phyloP scores from a whole-genome alignment of 1,140 invertebrate genomes.

The Penaeus japonicus region DNA sequence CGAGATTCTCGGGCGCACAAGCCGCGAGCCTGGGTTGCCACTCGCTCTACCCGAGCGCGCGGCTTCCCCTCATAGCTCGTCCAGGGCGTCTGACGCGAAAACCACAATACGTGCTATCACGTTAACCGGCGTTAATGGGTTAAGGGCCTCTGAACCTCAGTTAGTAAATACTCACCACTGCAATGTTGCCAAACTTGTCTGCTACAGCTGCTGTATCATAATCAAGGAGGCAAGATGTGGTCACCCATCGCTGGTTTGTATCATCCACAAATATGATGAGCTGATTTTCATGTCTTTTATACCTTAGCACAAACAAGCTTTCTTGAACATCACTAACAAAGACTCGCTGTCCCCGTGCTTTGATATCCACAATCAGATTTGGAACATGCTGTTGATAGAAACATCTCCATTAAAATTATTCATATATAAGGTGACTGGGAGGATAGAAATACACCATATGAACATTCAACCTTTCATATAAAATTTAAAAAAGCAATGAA shows the following conservation, averaged over 20 bases:
- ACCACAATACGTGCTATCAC: too few species aligned
- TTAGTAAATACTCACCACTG: slow-evolving; percentile 74
- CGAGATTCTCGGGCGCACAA: too few species aligned
- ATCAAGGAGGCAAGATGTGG: slow-evolving; percentile 79
- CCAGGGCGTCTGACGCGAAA: too few species aligned
- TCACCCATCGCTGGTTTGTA: slow-evolving; percentile 51
- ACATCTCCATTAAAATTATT: too few species aligned
- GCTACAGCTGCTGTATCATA: slow-evolving; percentile 95
- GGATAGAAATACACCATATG: too few species aligned
- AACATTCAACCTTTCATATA: too few species aligned
- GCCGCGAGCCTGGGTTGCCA: too few species aligned
- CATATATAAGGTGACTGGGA: too few species aligned
- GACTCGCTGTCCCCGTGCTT: slow-evolving; percentile 91
- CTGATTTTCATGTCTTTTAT: slow-evolving; percentile 95
- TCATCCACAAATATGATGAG: slow-evolving; percentile 89
- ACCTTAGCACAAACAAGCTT: slow-evolving; percentile 91
- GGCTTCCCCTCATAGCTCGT: too few species aligned
- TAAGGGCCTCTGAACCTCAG: background rate
- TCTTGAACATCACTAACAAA: slow-evolving; percentile 97
- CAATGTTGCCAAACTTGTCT: slow-evolving; percentile 99
- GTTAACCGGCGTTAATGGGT: too few species aligned
- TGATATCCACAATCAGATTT: slow-evolving; percentile 91
- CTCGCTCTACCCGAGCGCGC: too few species aligned
- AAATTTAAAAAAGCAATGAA: too few species aligned
- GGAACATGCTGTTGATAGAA: slow-evolving; percentile 81